These are phyloP conservation scores for Phthorimaea operculella DNA, from an alignment of 1,140 invertebrate genomes.

Conservation along the genomic window DNA sequence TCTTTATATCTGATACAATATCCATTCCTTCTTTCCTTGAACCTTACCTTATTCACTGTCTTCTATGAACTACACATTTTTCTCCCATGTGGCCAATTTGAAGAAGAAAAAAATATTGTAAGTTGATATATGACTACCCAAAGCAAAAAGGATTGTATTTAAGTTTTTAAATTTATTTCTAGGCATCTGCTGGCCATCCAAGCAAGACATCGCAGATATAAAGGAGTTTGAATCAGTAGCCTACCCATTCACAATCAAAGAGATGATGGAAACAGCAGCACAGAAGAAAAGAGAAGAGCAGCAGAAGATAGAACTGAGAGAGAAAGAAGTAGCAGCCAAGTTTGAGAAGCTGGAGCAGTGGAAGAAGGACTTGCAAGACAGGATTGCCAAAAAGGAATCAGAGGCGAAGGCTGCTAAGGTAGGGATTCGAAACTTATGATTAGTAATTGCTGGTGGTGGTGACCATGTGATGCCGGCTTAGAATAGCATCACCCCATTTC, in stretches of 20 bases:
- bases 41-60: too few relatives aligned
- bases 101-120: too few relatives aligned
- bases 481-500: too few relatives aligned
- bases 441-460: too few relatives aligned
- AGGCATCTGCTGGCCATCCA: slow-evolving; percentile 56
- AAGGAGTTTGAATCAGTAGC: slow-evolving; percentile 72
- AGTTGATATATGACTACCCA: too few relatives aligned
- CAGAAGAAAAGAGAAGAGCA: slow-evolving; percentile 43
- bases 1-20: too few relatives aligned
- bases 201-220: slow-evolving; percentile 68
- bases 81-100: too few relatives aligned
- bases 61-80: too few relatives aligned
- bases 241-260: slow-evolving; percentile 70
- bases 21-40: too few relatives aligned
- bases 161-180: slow-evolving; percentile 12
- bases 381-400: slow-evolving; percentile 72
- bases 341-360: slow-evolving; percentile 73
- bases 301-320: slow-evolving; percentile 63
- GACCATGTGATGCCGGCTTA: too few relatives aligned
- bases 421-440: too few relatives aligned
- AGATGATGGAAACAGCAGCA: slow-evolving; percentile 69
- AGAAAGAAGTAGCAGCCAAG: slow-evolving; percentile 71
- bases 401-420: slow-evolving; percentile 72
- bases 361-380: slow-evolving; percentile 72
- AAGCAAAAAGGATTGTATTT: too few relatives aligned